Evolutionary conservation across 2,797 vertebrate genomes (phyloP).

Genomic region (Falco peregrinus): DNA sequence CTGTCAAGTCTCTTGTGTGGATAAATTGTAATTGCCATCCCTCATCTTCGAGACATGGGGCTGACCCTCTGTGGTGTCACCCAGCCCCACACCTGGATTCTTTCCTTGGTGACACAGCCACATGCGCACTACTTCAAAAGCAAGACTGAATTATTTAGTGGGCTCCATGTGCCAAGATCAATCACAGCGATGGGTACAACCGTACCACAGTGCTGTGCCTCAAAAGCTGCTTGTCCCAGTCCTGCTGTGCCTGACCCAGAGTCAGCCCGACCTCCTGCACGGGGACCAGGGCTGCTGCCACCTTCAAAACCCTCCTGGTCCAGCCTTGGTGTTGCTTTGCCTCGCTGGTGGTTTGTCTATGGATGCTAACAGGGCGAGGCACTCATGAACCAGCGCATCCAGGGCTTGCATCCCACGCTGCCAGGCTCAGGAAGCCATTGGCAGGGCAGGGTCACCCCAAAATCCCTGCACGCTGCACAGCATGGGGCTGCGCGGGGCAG

Average conservation of each 20-base stretch:
- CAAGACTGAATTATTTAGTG: background rate
- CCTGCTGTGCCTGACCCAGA: background rate
- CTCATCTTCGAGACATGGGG: background rate
- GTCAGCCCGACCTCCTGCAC: background rate
- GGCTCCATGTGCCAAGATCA: rapidly evolving
- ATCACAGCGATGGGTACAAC: rapidly evolving
- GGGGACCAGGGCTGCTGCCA: background rate
- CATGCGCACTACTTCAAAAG: background rate
- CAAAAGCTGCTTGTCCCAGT: background rate
- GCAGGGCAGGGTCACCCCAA: background rate
- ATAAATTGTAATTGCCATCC: background rate
- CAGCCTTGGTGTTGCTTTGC: rapidly evolving
- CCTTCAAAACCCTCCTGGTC: background rate
- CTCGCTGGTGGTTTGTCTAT: background rate
- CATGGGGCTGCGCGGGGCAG: background rate
- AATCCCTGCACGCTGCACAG: background rate
- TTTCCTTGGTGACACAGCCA: background rate
- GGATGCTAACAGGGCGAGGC: background rate
- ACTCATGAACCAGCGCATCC: background rate
- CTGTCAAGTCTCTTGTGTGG: background rate
- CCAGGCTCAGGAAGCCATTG: background rate
- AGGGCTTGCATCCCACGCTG: background rate
- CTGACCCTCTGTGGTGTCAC: background rate
- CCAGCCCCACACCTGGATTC: background rate
- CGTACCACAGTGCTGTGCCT: background rate